These are phyloP conservation scores for Cheilosia grossa DNA, from an alignment of 2,888 invertebrate species.

Conservation along the genomic window DNA sequence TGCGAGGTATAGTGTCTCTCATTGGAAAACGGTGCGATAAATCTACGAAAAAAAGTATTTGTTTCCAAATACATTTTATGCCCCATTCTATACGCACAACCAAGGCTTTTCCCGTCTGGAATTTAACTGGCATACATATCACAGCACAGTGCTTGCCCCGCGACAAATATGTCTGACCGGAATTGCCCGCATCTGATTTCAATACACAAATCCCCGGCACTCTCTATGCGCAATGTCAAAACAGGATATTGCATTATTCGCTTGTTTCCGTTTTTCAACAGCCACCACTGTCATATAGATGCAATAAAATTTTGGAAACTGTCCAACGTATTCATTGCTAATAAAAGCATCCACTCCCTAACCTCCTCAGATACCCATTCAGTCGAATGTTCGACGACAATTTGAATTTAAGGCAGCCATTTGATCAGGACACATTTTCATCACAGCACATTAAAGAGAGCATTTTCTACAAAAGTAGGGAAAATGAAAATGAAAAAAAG, in stretches of 20 bases:
- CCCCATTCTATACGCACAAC: background rate
- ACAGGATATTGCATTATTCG: constrained; percentile 72
- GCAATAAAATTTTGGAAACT: constrained; percentile 52
- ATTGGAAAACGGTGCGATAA: constrained; percentile 9
- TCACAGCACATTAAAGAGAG: constrained; percentile 57
- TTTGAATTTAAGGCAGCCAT: constrained; percentile 70
- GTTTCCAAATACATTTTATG: background rate
- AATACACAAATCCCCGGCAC: constrained; percentile 23
- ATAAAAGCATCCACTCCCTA: constrained; percentile 57
- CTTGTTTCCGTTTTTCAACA: constrained; percentile 63
- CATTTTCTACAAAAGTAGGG: constrained; percentile 21
- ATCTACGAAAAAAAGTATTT: background rate
- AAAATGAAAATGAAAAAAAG: constrained; percentile 6
- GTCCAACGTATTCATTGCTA: constrained; percentile 68
- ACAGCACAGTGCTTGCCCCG: constrained; percentile 27
- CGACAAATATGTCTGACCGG: constrained; percentile 39
- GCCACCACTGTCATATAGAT: constrained; percentile 3
- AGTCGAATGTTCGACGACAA: constrained; percentile 64
- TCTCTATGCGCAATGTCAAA: constrained; percentile 50
- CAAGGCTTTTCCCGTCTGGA: background rate
- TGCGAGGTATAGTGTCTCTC: constrained; percentile 11
- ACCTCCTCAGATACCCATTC: constrained; percentile 44
- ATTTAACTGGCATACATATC: constrained; percentile 34
- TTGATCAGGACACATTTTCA: constrained; percentile 63
- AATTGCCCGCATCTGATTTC: constrained; percentile 46